Conservation (phyloP, 2,888 invertebrate genomes). For the Lycia hirtaria region DNA sequence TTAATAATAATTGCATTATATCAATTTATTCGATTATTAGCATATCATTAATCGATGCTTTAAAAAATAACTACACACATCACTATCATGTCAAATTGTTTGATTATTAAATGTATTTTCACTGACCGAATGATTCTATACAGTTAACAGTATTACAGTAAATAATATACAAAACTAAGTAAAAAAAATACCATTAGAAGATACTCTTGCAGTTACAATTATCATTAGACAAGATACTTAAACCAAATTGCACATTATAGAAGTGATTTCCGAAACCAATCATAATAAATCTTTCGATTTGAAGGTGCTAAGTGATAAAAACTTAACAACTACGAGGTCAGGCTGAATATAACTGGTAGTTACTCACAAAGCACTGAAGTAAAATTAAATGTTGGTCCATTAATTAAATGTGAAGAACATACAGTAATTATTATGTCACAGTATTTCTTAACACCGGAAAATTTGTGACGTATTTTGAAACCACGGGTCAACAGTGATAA, state of each 20-base stretch:
- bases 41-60: no score
- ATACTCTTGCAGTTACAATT: neutral
- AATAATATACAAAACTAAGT: no score
- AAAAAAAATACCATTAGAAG: no score
- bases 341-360: neutral
- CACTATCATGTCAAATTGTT: no score
- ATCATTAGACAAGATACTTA: neutral
- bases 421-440: neutral
- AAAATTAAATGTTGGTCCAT: neutral
- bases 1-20: no score
- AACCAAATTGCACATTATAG: neutral
- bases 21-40: no score
- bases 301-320: conserved; percentile 7
- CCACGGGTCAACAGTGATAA: no score
- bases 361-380: neutral
- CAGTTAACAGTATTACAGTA: no score
- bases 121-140: no score
- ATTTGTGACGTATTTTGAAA: no score
- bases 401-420: neutral
- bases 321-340: neutral
- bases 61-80: no score
- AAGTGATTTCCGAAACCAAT: neutral
- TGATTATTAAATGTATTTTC: no score
- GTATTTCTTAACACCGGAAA: neutral
- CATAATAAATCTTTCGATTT: neutral